Base-by-base conservation (phyloP, 1,140 invertebrate genomes). In the Heliconius hewitsoni region DNA sequence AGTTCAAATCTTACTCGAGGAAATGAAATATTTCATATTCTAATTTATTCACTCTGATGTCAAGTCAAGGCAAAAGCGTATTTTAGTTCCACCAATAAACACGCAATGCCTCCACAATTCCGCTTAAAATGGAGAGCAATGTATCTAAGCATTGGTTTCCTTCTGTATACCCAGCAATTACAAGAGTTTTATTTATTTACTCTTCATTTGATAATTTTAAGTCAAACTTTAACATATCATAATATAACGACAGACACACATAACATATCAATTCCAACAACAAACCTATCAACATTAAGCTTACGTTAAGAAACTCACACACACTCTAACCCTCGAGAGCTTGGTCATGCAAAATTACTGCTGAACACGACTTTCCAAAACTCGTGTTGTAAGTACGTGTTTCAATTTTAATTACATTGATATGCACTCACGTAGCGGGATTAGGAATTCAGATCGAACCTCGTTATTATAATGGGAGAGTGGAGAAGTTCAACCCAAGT, bases 401-500 rank as follows among this genome's bases (percentile, higher is more conserved):
- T 83, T 84, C 81, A 83, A 87, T 86, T 89, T 86, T 85, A 86
- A 88, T 87, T 83, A 85, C 82, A 83, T 85, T 85, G 83, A 87
- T 86, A 89, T 88, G 86, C 87, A 87, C 80, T 85, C 86, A 86
- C 86, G 85, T 83, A 85, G 81, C 86, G 73, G 88, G 90, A 87
- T 88, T 87, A 82, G 77, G 81, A 85, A 87, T 87, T 84, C 76
- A 78, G 84, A 90, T 90, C 82, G 84, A 83, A 85, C 84, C 87
- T 86, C 85, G 87, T 89, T 89, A 90, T 90, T 90, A 90, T 85
- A 82, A 83, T 83, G 77, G 55, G 55, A 84, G 83, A 84, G 76
- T 76, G 78, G 55, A 77, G 57, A 80, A 52, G 71, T 81, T 74
- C 70, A 74, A 70, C 30, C 46, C 52, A 37, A 73, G 57, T 18